Percentiles rank a stretch among this genome's conserved stretches.
phyloP scores from a whole-genome alignment of 1,140 invertebrate species.

The Triops longicaudatus region DNA sequence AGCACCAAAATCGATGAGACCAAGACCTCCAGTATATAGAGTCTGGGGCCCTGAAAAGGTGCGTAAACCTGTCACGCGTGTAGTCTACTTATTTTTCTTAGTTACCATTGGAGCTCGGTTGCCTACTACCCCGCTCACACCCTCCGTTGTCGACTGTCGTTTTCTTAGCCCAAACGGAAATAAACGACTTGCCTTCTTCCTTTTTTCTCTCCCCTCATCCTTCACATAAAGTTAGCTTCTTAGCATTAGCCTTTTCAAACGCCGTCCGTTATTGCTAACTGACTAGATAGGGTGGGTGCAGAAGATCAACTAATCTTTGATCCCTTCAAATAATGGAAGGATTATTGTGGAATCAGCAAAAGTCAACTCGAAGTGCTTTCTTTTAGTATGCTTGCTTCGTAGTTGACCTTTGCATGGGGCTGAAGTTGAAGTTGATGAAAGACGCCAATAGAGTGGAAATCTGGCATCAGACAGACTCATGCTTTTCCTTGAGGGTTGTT shows the following conservation, averaged over 20 bases:
- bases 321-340: not conserved
- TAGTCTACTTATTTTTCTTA: not conserved
- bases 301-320: not conserved
- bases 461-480: not conserved
- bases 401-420: constrained; percentile 8
- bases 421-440: not conserved
- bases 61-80: not conserved
- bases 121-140: not conserved
- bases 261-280: not conserved
- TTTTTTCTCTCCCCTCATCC: not conserved
- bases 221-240: not conserved
- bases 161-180: not conserved
- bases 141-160: not conserved
- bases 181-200: not conserved
- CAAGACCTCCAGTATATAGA: constrained; percentile 3
- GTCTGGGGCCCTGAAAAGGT: constrained; percentile 1
- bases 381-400: not conserved
- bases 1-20: constrained; percentile 12
- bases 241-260: not conserved
- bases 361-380: not conserved
- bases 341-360: not conserved
- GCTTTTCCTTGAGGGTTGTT: not conserved
- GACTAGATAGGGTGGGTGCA: not conserved
- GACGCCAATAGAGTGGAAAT: constrained; percentile 3
- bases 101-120: not conserved